phyloP scores from a whole-genome alignment of 2,888 invertebrate genomes.

The Chrysolina haemoptera region DNA sequence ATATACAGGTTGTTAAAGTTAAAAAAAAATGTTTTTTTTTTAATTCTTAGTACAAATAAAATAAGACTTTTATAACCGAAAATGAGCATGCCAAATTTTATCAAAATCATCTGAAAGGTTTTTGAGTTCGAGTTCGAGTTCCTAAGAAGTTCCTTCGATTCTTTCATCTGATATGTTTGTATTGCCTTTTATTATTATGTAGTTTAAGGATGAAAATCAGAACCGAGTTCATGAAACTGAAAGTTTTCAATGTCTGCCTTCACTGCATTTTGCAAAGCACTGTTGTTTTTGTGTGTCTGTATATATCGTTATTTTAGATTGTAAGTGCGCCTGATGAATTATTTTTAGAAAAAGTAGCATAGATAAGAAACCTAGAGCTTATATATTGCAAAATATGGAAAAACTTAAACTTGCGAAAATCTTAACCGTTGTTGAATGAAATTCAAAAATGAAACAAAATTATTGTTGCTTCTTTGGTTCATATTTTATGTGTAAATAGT shows the following conservation, averaged over 20 bases:
- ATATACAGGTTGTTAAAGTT: no score
- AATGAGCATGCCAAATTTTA: no score
- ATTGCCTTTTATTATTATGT: slow-evolving; percentile 33
- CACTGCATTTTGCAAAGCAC: slow-evolving; percentile 68
- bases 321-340: slow-evolving; percentile 48
- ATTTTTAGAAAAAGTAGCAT: slow-evolving; percentile 45
- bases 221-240: slow-evolving; percentile 35
- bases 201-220: slow-evolving; percentile 21
- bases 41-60: no score
- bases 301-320: slow-evolving; percentile 50
- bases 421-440: slow-evolving; percentile 16
- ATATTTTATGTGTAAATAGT: slow-evolving; percentile 56
- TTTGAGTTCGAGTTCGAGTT: no score
- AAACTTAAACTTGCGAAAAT: slow-evolving; percentile 7
- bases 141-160: not conserved
- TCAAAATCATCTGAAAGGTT: no score
- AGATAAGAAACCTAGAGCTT: slow-evolving; percentile 48
- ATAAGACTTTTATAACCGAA: no score
- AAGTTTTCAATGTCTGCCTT: slow-evolving; percentile 65
- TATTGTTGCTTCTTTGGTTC: slow-evolving; percentile 39
- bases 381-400: slow-evolving; percentile 28
- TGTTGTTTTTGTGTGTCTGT: slow-evolving; percentile 62
- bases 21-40: no score
- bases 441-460: slow-evolving; percentile 28
- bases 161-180: slow-evolving; percentile 24